Percentiles rank a stretch among this genome's conserved stretches.
Evolutionary conservation across 1,140 invertebrate species (phyloP).

Genomic region (Calycopis cecrops): DNA sequence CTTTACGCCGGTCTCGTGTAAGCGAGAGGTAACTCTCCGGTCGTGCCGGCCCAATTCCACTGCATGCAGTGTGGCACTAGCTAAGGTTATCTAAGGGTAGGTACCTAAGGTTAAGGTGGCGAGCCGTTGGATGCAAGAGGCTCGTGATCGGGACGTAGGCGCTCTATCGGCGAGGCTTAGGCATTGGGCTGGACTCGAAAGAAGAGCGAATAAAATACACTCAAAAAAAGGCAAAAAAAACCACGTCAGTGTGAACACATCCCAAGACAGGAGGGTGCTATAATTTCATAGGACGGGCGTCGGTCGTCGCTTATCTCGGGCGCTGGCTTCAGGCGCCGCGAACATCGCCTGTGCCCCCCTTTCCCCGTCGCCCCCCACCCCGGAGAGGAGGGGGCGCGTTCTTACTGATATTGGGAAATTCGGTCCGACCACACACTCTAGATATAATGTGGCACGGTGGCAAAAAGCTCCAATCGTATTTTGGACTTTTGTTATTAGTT

Average conservation of each 20-base stretch:
- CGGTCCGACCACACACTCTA: constrained; percentile 47
- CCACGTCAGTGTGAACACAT: constrained; percentile 10
- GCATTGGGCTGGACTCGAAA: too few species aligned
- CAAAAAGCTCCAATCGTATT: too few species aligned
- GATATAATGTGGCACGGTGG: neutral
- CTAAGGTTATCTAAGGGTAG: too few species aligned
- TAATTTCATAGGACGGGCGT: constrained; percentile 66
- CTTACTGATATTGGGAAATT: constrained; percentile 40
- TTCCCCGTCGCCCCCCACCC: constrained; percentile 8
- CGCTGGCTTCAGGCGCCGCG: constrained; percentile 58
- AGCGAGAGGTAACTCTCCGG: too few species aligned
- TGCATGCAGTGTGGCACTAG: too few species aligned
- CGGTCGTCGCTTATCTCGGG: constrained; percentile 61
- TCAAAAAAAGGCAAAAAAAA: neutral
- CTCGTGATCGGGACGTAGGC: too few species aligned
- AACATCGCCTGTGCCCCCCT: constrained; percentile 48
- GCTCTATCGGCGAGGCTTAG: too few species aligned
- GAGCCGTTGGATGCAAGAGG: too few species aligned
- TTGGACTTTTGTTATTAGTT: too few species aligned
- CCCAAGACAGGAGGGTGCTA: constrained; percentile 47
- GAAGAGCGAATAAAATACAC: neutral
- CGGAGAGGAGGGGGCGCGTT: neutral
- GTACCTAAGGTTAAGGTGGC: too few species aligned
- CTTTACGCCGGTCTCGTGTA: too few species aligned
- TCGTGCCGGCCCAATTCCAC: too few species aligned